Conservation (phyloP, 2,888 invertebrate genomes). For the Pollenia amentaria region DNA sequence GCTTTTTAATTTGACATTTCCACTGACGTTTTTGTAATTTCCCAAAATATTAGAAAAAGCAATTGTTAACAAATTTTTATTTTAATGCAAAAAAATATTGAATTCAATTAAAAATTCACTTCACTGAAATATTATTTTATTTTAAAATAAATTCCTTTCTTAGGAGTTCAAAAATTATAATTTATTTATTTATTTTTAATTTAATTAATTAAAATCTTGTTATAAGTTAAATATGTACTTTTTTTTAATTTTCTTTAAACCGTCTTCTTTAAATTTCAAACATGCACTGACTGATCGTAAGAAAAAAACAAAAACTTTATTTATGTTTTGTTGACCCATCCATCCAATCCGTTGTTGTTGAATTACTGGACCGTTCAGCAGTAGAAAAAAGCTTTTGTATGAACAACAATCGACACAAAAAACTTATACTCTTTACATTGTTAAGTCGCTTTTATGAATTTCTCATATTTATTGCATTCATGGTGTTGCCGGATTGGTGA, state of each 20-base stretch:
- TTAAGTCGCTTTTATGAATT: conserved; percentile 10
- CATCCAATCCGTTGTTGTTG: conserved; percentile 41
- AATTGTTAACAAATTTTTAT: background rate
- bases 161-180: background rate
- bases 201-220: background rate
- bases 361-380: conserved; percentile 59
- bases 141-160: background rate
- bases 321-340: conserved; percentile 47
- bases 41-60: background rate
- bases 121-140: background rate
- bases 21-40: conserved; percentile 42
- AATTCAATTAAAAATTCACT: background rate
- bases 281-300: conserved; percentile 45
- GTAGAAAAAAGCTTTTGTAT: conserved; percentile 34
- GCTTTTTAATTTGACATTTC: conserved; percentile 53
- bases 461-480: background rate
- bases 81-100: too few relatives aligned
- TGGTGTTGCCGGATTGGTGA: conserved; percentile 2
- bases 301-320: conserved; percentile 31
- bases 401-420: background rate
- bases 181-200: conserved; percentile 4
- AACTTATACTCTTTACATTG: conserved; percentile 25
- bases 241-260: background rate
- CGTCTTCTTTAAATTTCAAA: conserved; percentile 13
- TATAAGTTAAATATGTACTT: background rate